Evolutionary conservation across 2,888 invertebrate species (phyloP), one percentile per base, ranked within the genome.

Genomic region (Argyresthia goedartella): DNA sequence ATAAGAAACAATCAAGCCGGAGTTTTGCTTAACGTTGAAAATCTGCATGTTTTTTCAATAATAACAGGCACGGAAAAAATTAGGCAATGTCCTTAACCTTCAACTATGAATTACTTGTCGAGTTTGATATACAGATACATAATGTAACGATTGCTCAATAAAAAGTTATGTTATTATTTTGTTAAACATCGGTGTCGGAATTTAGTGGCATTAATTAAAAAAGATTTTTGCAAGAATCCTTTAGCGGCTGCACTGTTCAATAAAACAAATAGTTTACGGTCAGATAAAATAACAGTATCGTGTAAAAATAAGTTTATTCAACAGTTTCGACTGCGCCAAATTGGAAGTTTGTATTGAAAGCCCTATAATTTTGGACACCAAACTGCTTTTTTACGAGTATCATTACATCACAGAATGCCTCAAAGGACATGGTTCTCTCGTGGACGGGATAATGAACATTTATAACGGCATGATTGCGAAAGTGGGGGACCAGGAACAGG

Each of bases 381-480:
- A 48, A 53, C 48, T 42, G 16, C 44, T 43, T 35, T 51, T 53
- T 35, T n/a, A 42, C 39, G 25, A 25, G 39, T 13, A 35, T 46
- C 46, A 50, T 50, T 53, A 25, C 53, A 46, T 50, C 47, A 53
- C 47, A 36, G 48, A 52, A 43, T 25, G 14, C 13, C 8, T 10
- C 13, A 42, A 43, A 43, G 42, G 42, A 43, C 50, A 50, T 13
- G 42, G 11, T n/a, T 34, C 13, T 11, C 25, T 10, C 60, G 56
- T 72, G 74, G 36, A 47, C 10, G 34, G 36, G 49, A 49, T 49
- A 13, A 8, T 9, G n/a, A 41, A 10, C 41, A 49, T 49, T 36
- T 49, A 49, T 49, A 49, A 36, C 49, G 49, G 49, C 13, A 49
- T 36, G 2, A 49, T 41, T 36, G 14, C 39, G 36, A 15, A 16